Conservation (phyloP, 1,140 invertebrate genomes). For the Nomia melanderi region DNA sequence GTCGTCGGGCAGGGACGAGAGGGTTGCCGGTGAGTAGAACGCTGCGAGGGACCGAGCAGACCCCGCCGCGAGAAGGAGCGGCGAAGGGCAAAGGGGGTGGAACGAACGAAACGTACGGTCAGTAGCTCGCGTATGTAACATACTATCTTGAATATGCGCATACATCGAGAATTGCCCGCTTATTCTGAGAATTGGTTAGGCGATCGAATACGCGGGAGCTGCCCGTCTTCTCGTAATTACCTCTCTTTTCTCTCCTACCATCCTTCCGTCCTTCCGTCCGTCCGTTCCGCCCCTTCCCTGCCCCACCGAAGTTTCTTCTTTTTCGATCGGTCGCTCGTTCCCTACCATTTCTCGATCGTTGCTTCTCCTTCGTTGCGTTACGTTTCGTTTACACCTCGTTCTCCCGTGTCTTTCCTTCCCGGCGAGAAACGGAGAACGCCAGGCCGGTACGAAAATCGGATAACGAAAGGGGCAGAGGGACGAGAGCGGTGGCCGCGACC, state of each 20-base stretch:
- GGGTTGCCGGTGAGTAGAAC: slow-evolving; percentile 53
- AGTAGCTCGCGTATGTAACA: slow-evolving; percentile 79
- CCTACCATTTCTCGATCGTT: slow-evolving; percentile 28
- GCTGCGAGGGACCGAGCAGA: slow-evolving; percentile 45
- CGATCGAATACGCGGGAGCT: slow-evolving; percentile 77
- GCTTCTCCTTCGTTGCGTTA: not conserved
- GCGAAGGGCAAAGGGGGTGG: slow-evolving; percentile 51
- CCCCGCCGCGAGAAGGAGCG: slow-evolving; percentile 31
- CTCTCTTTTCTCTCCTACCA: slow-evolving; percentile 69
- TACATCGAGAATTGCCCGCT: slow-evolving; percentile 75
- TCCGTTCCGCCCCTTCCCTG: not conserved
- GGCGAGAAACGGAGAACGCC: not conserved
- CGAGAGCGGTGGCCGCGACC: too few relatives aligned
- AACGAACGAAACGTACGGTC: slow-evolving; percentile 68
- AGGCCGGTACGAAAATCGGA: too few relatives aligned
- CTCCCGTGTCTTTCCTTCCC: slow-evolving; percentile 22
- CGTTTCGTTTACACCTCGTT: slow-evolving; percentile 27
- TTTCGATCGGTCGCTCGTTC: not conserved
- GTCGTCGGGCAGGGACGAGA: slow-evolving; percentile 56
- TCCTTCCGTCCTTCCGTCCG: slow-evolving; percentile 38
- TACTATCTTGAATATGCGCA: slow-evolving; percentile 82
- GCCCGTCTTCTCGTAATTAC: slow-evolving; percentile 78
- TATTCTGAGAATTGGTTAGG: slow-evolving; percentile 78
- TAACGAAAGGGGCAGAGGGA: not conserved
- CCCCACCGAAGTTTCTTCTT: slow-evolving; percentile 6